These are phyloP conservation scores for Argopecten irradians DNA, from an alignment of 1,140 invertebrate species.

Conservation along the genomic window DNA sequence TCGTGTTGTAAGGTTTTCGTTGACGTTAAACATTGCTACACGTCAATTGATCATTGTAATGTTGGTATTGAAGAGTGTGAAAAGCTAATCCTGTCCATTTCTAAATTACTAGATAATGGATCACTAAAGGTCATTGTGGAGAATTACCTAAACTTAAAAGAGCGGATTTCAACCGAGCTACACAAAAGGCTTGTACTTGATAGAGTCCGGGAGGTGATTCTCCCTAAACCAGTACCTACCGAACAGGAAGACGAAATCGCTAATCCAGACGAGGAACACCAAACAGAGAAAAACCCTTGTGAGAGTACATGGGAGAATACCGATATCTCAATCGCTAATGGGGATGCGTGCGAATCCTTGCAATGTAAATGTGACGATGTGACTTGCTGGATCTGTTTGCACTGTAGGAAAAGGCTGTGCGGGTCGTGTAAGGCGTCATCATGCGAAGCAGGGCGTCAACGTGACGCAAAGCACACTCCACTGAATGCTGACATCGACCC, in stretches of 20 bases:
- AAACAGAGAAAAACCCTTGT: background rate
- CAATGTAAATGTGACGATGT: background rate
- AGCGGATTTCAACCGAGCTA: background rate
- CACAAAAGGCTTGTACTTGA: background rate
- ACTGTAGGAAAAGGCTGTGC: background rate
- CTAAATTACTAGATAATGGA: background rate
- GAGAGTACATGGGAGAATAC: background rate
- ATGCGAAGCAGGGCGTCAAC: background rate
- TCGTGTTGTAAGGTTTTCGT: background rate
- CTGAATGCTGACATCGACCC: background rate
- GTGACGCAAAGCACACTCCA: background rate
- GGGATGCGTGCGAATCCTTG: background rate
- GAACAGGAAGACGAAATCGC: background rate
- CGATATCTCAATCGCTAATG: background rate
- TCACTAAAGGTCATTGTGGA: background rate
- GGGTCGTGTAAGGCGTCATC: background rate
- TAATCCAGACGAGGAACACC: background rate
- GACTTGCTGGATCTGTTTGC: background rate
- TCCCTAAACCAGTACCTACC: background rate
- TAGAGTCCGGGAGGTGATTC: background rate
- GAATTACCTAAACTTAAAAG: background rate
- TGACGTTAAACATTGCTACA: background rate
- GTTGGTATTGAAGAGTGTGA: background rate
- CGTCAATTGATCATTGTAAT: background rate
- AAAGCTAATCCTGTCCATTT: background rate